These are phyloP conservation scores for Euglossa dilemma DNA, from an alignment of 1,140 invertebrate species.

Conservation along the genomic window DNA sequence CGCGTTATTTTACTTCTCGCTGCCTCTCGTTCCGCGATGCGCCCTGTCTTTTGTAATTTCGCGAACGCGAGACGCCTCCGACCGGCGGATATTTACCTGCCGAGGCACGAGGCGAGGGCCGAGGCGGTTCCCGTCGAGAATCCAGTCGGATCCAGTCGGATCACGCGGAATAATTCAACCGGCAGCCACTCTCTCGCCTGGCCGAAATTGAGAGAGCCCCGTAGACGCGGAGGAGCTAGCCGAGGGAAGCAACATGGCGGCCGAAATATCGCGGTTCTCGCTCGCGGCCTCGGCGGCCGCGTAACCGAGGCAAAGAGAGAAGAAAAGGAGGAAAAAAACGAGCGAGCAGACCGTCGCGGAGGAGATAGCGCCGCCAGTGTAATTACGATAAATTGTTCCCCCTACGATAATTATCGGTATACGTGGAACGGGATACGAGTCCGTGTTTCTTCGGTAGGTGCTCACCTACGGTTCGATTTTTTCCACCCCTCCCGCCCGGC, in stretches of 20 bases:
- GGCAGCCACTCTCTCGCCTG: background rate
- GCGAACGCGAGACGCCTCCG: constrained; percentile 15
- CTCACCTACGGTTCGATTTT: constrained; percentile 45
- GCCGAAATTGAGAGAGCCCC: constrained; percentile 14
- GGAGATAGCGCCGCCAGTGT: constrained; percentile 29
- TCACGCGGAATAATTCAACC: constrained; percentile 40
- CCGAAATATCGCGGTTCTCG: background rate
- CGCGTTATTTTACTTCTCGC: constrained; percentile 38
- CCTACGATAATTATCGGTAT: constrained; percentile 52
- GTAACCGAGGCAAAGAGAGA: background rate
- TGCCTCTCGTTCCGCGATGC: constrained; percentile 13
- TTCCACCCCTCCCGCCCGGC: constrained; percentile 23
- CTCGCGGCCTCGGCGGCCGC: background rate
- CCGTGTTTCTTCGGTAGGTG: constrained; percentile 17
- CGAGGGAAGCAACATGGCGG: background rate
- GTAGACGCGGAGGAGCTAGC: background rate
- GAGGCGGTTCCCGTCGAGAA: background rate
- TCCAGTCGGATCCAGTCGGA: constrained; percentile 23
- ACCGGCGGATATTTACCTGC: constrained; percentile 14
- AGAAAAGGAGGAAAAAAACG: constrained; percentile 1
- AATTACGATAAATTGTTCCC: constrained; percentile 55
- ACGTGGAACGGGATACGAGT: constrained; percentile 40
- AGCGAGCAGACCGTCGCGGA: constrained; percentile 16
- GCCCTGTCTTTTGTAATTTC: constrained; percentile 34
- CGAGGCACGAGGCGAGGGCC: too few relatives aligned